phyloP scores from a whole-genome alignment of 1,140 invertebrate species.

The Aradophagus sp. region DNA sequence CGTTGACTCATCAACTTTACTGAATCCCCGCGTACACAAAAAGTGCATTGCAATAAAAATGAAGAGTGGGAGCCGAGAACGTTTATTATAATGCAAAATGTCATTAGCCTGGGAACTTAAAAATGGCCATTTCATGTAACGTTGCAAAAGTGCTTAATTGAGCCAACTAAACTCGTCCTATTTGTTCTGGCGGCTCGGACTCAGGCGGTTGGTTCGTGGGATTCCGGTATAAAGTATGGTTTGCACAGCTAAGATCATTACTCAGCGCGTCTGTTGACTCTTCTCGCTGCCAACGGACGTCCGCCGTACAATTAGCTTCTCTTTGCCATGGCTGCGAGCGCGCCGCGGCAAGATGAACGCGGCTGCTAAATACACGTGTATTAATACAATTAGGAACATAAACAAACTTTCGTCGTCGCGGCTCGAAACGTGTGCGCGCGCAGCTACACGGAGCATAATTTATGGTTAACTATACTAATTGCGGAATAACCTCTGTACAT shows the following conservation, averaged over 20 bases:
- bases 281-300: conserved; percentile 61
- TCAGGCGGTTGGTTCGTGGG: conserved; percentile 37
- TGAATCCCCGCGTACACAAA: too few relatives aligned
- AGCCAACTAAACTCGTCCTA: conserved; percentile 46
- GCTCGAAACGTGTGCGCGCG: conserved; percentile 49
- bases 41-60: too few relatives aligned
- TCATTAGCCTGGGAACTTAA: conserved; percentile 42
- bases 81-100: too few relatives aligned
- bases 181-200: conserved; percentile 57
- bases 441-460: conserved; percentile 46
- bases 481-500: conserved; percentile 55
- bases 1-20: too few relatives aligned
- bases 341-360: conserved; percentile 55
- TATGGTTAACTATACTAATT: conserved; percentile 60
- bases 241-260: conserved; percentile 64
- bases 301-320: conserved; percentile 63
- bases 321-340: conserved; percentile 51
- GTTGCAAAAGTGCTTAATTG: conserved; percentile 53
- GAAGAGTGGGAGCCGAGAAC: too few relatives aligned
- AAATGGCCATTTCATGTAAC: conserved; percentile 52
- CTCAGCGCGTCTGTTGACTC: conserved; percentile 64
- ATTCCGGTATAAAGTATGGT: conserved; percentile 55
- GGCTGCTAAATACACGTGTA: conserved; percentile 62
- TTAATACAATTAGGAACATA: conserved; percentile 63
- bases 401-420: conserved; percentile 60